phyloP scores from a whole-genome alignment of 2,888 invertebrate species.

The Mantis religiosa region DNA sequence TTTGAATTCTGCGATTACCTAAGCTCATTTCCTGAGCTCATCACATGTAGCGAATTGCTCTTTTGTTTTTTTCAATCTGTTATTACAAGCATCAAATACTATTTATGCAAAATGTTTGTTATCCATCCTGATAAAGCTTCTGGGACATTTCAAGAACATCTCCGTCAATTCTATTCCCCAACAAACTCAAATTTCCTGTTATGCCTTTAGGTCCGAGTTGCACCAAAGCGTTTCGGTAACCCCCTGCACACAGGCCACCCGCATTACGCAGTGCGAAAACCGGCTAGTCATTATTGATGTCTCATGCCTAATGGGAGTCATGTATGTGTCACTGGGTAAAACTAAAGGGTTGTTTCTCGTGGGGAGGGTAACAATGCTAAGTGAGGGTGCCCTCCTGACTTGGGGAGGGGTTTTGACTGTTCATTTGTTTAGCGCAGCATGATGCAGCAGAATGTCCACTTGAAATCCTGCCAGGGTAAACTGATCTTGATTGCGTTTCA shows the following conservation, averaged over 20 bases:
- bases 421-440: not conserved
- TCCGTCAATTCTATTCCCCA: too few species aligned
- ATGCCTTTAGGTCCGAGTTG: not conserved
- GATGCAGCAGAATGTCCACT: not conserved
- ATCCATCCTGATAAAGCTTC: too few species aligned
- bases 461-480: too few species aligned
- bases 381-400: not conserved
- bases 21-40: too few species aligned
- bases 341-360: not conserved
- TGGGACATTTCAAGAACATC: too few species aligned
- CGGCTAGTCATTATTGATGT: not conserved
- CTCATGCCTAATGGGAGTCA: not conserved
- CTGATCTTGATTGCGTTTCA: too few species aligned
- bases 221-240: not conserved
- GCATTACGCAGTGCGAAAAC: not conserved
- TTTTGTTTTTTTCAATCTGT: too few species aligned
- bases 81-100: too few species aligned
- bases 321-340: not conserved
- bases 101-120: too few species aligned
- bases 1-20: too few species aligned
- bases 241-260: not conserved
- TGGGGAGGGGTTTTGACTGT: not conserved
- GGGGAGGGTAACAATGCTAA: not conserved
- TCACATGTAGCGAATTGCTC: too few species aligned
- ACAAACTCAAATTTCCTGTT: not conserved